phyloP scores from a whole-genome alignment of 2,113 vertebrate genomes.

The Pituophis catenifer region DNA sequence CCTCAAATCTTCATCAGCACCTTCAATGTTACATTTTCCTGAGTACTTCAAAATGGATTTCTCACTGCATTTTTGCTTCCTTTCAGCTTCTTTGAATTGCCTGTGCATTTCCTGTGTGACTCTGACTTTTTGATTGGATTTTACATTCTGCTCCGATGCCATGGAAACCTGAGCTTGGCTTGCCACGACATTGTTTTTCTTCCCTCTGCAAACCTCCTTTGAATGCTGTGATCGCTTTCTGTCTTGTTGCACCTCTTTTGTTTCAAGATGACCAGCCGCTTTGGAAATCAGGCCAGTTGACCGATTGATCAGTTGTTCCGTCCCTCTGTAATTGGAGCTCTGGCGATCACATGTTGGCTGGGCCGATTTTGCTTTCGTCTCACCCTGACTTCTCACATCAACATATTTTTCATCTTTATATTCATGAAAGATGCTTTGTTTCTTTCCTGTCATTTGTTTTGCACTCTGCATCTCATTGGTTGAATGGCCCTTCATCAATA shows the following conservation, averaged over 20 bases:
- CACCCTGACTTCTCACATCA: slow-evolving; percentile 26
- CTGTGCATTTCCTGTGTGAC: slow-evolving; percentile 34
- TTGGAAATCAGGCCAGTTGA: slow-evolving; percentile 14
- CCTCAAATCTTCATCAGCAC: slow-evolving; percentile 48
- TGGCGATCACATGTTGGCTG: slow-evolving; percentile 10
- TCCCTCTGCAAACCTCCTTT: slow-evolving; percentile 43
- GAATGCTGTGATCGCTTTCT: slow-evolving; percentile 32
- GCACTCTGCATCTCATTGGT: slow-evolving; percentile 2
- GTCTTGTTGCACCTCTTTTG: slow-evolving; percentile 46
- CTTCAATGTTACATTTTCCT: slow-evolving; percentile 48
- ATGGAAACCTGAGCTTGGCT: slow-evolving; percentile 39
- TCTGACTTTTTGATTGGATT: slow-evolving; percentile 39
- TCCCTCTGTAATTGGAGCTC: background rate
- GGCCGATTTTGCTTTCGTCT: slow-evolving; percentile 27
- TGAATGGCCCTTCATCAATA: slow-evolving; percentile 14
- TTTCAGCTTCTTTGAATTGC: slow-evolving; percentile 49
- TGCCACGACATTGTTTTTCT: slow-evolving; percentile 31
- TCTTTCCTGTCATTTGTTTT: slow-evolving; percentile 35
- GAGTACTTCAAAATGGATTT: slow-evolving; percentile 39
- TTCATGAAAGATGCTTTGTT: slow-evolving; percentile 29
- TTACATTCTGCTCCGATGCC: slow-evolving; percentile 44
- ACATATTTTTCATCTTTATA: slow-evolving; percentile 33
- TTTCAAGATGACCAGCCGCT: slow-evolving; percentile 31
- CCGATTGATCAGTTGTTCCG: slow-evolving; percentile 20
- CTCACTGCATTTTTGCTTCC: slow-evolving; percentile 42